Base-by-base conservation (phyloP, 1,140 invertebrate genomes). In the Drosophila elegans region DNA sequence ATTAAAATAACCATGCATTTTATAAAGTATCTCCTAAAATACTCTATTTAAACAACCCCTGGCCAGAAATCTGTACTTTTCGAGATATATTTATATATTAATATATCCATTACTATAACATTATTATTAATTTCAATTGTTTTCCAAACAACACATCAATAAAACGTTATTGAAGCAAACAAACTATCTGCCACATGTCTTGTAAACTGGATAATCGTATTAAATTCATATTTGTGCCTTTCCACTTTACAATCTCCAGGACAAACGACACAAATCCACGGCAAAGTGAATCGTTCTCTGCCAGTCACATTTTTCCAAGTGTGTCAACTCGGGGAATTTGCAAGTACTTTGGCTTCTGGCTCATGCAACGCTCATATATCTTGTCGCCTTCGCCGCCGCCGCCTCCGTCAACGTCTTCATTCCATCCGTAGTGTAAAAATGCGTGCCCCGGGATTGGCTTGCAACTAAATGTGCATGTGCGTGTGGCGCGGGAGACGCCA, bases 301-400 rank as follows among this genome's bases (percentile, higher is more conserved):
- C 12, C 11, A 48, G 38, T 11, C 34, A 16, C 34, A 29, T 60
- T 51, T 39, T 44, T 38, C 21, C 11, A 4, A 61, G 34, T 48
- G 44, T 63, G 36, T 49, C 48, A 11, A 52, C 12, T 42, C 11
- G 38, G 27, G 46, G 7, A 49, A 10, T 2, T 32, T 42, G 59
- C 49, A 32, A 12, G 25, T 36, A 49, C 48, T 67, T 48, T 48
- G 63, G 13, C 36, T 71, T 36, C 68, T 39, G 49, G 49, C 46
- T 57, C 77, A 67, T 78, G 74, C 68, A 74, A 75, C 53, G 36
- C 54, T 51, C 63, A 76, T 80, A 75, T 61, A 80, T 80, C 78
- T 80, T 80, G 63, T 44, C 55, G 16, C 16, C n/a, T n/a, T n/a
- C 16, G 16, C 16, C 16, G 16, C 16, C 1, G 13, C 36, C 57